Evolutionary conservation across 23 tunicate species (phyloP).

Genomic region (Styela plicata): DNA sequence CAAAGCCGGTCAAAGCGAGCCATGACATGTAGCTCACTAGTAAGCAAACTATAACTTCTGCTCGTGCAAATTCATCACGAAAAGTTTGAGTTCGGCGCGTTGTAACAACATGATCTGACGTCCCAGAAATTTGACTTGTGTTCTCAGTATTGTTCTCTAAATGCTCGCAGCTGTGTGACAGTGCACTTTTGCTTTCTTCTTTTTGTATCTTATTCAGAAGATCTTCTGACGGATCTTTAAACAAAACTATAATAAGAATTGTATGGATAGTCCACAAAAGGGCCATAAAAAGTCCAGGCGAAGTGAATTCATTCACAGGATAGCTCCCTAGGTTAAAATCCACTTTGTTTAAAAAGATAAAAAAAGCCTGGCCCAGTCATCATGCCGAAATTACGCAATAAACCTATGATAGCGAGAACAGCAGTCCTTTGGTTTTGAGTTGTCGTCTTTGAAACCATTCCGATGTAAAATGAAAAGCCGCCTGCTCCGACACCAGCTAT

Average conservation of each 20-base stretch:
- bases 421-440: conserved; percentile 62
- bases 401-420: conserved; percentile 54
- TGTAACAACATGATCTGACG: not conserved
- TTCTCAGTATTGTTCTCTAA: not conserved
- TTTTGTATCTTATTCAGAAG: not conserved
- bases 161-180: not conserved
- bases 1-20: conserved; percentile 72
- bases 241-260: conserved; percentile 30
- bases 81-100: not conserved
- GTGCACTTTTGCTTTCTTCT: too few species aligned
- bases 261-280: conserved; percentile 58
- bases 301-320: conserved; percentile 44
- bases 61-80: conserved; percentile 46
- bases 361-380: conserved; percentile 80
- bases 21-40: conserved; percentile 41
- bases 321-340: conserved; percentile 66
- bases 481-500: conserved; percentile 88
- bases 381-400: conserved; percentile 69
- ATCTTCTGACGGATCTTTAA: conserved; percentile 41
- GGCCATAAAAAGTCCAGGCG: conserved; percentile 79
- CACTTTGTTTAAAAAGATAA: conserved; percentile 40
- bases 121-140: not conserved
- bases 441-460: conserved; percentile 62
- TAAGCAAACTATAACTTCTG: conserved; percentile 80
- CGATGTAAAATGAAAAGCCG: conserved; percentile 68